phyloP scores from a whole-genome alignment of 2,888 invertebrate species.

The Xylota segnis region DNA sequence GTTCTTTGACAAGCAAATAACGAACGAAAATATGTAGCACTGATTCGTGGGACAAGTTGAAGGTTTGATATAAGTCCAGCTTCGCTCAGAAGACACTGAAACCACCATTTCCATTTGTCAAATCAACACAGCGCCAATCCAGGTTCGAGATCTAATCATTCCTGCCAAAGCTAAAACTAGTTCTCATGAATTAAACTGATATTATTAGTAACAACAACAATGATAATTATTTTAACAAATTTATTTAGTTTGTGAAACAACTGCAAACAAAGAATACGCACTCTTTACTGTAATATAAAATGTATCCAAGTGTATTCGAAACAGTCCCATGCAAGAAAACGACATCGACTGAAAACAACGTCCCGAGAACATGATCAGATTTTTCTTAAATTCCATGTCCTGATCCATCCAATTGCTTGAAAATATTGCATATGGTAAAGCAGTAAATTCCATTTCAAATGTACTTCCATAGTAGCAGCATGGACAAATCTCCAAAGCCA shows the following conservation, averaged over 20 bases:
- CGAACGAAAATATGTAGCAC: too few relatives aligned
- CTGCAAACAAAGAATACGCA: slow-evolving; percentile 61
- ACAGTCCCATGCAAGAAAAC: slow-evolving; percentile 47
- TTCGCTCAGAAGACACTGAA: too few relatives aligned
- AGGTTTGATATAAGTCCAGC: too few relatives aligned
- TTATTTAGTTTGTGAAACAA: slow-evolving; percentile 23
- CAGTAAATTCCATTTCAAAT: slow-evolving; percentile 35
- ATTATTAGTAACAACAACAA: too few relatives aligned
- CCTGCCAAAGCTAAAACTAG: too few relatives aligned
- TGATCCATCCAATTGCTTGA: slow-evolving; percentile 60
- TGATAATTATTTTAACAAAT: too few relatives aligned
- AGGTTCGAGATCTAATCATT: too few relatives aligned
- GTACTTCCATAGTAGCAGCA: slow-evolving; percentile 57
- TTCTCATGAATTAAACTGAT: too few relatives aligned
- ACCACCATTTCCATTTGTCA: too few relatives aligned
- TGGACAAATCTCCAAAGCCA: slow-evolving; percentile 75
- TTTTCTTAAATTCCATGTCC: slow-evolving; percentile 34
- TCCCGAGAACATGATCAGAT: background rate
- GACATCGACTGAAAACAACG: background rate
- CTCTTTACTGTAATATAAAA: slow-evolving; percentile 58
- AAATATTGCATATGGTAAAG: slow-evolving; percentile 54
- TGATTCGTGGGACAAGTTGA: too few relatives aligned
- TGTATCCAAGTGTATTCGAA: slow-evolving; percentile 62
- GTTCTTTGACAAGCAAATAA: too few relatives aligned
- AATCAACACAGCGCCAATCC: too few relatives aligned